phyloP scores from a whole-genome alignment of 2,113 vertebrate species.

The Antechinus stuartii region DNA sequence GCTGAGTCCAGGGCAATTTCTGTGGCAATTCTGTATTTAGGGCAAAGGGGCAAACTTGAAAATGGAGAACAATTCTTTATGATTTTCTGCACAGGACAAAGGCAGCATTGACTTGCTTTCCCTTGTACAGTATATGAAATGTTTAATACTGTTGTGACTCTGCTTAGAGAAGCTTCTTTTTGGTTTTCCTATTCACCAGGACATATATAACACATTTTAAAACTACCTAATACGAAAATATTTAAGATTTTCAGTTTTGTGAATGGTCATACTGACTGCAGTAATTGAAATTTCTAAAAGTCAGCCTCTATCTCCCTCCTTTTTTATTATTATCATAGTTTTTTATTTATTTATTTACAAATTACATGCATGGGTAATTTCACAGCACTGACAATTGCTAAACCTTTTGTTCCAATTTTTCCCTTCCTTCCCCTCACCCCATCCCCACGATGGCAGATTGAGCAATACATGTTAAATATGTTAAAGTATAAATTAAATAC shows the following conservation, averaged over 20 bases:
- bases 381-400: too few relatives aligned
- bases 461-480: too few relatives aligned
- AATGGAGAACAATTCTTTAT: conserved; percentile 59
- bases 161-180: conserved; percentile 19
- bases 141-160: conserved; percentile 41
- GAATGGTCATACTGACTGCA: neutral
- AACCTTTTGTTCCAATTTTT: too few relatives aligned
- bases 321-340: too few relatives aligned
- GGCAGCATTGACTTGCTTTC: conserved; percentile 58
- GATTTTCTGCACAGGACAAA: conserved; percentile 64
- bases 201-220: neutral
- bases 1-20: conserved; percentile 75
- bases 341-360: too few relatives aligned
- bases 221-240: neutral
- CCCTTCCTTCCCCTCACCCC: too few relatives aligned
- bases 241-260: neutral
- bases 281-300: conserved; percentile 46
- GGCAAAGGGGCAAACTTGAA: conserved; percentile 67
- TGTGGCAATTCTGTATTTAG: conserved; percentile 56
- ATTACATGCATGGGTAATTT: too few relatives aligned
- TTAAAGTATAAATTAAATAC: too few relatives aligned
- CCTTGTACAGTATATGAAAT: conserved; percentile 14
- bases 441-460: too few relatives aligned
- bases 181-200: conserved; percentile 15
- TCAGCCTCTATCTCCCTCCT: neutral